Evolutionary conservation across 2,797 vertebrate species (phyloP).

Genomic region (Takifugu ocellatus): DNA sequence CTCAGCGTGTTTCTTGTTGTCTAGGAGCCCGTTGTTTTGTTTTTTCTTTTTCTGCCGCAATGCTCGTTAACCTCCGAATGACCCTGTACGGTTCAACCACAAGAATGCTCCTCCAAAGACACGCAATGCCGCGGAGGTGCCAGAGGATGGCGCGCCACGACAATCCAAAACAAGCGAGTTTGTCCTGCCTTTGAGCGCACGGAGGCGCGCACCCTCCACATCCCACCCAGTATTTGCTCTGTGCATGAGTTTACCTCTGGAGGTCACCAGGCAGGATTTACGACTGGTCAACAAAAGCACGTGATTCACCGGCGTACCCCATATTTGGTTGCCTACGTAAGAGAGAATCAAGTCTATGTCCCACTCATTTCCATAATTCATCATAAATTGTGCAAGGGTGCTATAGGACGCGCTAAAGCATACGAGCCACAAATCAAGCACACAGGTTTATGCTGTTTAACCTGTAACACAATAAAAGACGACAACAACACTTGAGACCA

Average conservation of each 20-base stretch:
- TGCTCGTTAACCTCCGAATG: conserved; percentile 93
- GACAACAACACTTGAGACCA: conserved; percentile 53
- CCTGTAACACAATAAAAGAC: conserved; percentile 57
- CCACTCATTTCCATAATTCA: conserved; percentile 99
- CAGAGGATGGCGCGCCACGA: conserved; percentile 92
- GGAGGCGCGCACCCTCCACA: conserved; percentile 74
- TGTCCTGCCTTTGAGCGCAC: conserved; percentile 61
- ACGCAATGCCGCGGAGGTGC: conserved; percentile 65
- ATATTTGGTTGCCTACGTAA: conserved; percentile 99
- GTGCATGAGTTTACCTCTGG: conserved; percentile 99
- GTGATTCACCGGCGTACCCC: conserved; percentile 97
- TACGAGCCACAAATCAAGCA: conserved; percentile 99
- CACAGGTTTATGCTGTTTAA: conserved; percentile 82
- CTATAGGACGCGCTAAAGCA: conserved; percentile 98
- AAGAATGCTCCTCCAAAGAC: conserved; percentile 54
- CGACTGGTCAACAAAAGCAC: conserved; percentile 99
- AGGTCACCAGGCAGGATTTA: conserved; percentile 99
- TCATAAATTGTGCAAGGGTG: conserved; percentile 99
- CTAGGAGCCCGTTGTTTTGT: conserved; percentile 63
- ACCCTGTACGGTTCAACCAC: conserved; percentile 78
- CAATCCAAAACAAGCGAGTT: conserved; percentile 71
- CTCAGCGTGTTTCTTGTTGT: conserved; percentile 67
- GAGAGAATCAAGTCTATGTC: conserved; percentile 99
- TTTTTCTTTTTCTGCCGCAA: conserved; percentile 78
- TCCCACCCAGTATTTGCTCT: conserved; percentile 90